Evolutionary conservation across 2,113 vertebrate species (phyloP), one percentile per base, ranked within the genome.

Genomic region (Pterocles burchelli): DNA sequence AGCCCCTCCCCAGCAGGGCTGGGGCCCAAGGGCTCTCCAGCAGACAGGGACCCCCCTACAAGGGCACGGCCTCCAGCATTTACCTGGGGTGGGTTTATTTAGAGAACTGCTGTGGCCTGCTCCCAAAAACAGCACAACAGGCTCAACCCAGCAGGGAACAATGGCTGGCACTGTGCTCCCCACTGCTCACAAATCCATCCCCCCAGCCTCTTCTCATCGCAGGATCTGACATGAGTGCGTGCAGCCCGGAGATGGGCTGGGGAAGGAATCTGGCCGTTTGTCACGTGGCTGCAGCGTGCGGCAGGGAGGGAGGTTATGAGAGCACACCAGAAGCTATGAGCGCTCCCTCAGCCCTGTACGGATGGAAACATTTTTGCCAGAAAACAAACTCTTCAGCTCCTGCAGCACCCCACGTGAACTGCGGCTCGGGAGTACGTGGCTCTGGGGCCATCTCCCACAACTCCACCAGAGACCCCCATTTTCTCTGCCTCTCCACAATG

Each of bases 261-360:
- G 52, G 76, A 92, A 89, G 38, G 72, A 92, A 89, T 77, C 17
- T 59, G 72, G 28, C 45, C 84, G 76, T 21, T 92, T 62, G 81
- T 93, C 70, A 82, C 0, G 0, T 11, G 43, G 59, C 61, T 55
- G 33, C 0, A 0, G 70, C 17, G 6, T 21, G 48, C 80, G 86
- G 59, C 59, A 77, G 72, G 58, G 49, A 93, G 43, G 28, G 38
- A 88, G 19, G 51, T 66, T 74, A 58, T 9, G 38, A 89, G 18
- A 88, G 41, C 72, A 58, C 68, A 93, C 24, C 43, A 90, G 71
- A 63, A 85, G 67, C 72, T 29, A 71, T 38, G 36, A 77, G 45
- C 3, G 4, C n/a, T 77, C 33, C 43, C 43, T 92, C 33, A 48
- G 26, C 59, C 14, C 46, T 14, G 22, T 51, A 81, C 67, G 71